Conservation (phyloP, 2,113 vertebrate species). For the Corvus moneduloides region DNA sequence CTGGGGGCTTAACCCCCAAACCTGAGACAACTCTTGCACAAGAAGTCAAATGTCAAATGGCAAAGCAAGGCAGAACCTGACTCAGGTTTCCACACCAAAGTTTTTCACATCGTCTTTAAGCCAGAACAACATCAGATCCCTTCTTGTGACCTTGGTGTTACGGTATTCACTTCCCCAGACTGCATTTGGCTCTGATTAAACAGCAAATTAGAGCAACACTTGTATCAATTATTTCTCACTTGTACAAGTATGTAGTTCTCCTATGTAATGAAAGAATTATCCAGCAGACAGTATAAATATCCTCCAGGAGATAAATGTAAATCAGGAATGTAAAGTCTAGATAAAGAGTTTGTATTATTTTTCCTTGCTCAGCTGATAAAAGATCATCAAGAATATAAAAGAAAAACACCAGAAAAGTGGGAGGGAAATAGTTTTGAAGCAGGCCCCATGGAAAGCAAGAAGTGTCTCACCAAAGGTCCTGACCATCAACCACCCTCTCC, state of each 20-base stretch:
- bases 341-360: constrained; percentile 41
- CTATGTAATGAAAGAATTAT: constrained; percentile 36
- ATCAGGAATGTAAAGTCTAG: not conserved
- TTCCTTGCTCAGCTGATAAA: constrained; percentile 26
- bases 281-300: constrained; percentile 15
- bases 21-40: not conserved
- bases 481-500: not conserved
- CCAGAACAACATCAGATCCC: not conserved
- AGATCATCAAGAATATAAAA: constrained; percentile 26
- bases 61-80: not conserved
- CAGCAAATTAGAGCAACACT: constrained; percentile 27
- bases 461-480: not conserved
- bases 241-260: constrained; percentile 48
- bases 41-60: not conserved
- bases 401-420: not conserved
- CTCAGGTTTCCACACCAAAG: not conserved
- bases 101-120: not conserved
- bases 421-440: not conserved
- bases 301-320: not conserved
- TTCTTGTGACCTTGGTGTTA: not conserved
- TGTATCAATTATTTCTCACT: constrained; percentile 49
- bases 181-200: constrained; percentile 54
- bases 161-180: not conserved
- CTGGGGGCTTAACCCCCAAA: not conserved
- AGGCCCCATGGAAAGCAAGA: not conserved